Conservation (phyloP, 2,888 invertebrate species). For the Poecilobothrus nobilitatus region DNA sequence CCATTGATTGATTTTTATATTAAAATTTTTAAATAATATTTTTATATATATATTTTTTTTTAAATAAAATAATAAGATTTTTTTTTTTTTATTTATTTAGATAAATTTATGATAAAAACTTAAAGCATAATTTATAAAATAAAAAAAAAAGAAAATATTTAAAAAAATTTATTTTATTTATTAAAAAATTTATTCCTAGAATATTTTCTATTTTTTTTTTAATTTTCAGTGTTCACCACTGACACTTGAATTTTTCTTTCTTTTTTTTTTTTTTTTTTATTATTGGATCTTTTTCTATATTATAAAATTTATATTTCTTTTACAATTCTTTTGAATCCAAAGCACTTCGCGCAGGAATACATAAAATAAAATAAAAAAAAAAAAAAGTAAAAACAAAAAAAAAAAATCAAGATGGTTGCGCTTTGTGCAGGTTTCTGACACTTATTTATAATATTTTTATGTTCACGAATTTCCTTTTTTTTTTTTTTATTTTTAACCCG, state of each 20-base stretch:
- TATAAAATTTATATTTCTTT: background rate
- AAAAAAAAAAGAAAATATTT: no score
- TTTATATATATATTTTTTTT: no score
- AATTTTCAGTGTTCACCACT: background rate
- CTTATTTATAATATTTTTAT: background rate
- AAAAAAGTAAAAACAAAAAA: background rate
- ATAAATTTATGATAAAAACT: no score
- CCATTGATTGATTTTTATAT: background rate
- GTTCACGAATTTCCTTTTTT: background rate
- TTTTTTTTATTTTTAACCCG: no score
- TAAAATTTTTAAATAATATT: background rate
- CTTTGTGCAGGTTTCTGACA: background rate
- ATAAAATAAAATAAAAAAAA: background rate
- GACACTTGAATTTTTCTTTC: background rate
- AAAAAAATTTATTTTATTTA: no score
- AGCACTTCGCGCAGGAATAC: background rate
- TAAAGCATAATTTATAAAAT: no score
- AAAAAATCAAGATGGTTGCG: slow-evolving; percentile 6
- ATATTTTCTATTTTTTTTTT: background rate
- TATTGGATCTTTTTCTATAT: no score
- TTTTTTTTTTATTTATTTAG: no score
- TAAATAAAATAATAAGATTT: no score
- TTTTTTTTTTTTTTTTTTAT: background rate
- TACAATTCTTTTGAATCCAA: background rate
- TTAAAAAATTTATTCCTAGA: no score